A percentile compares a stretch with the other conserved stretches of the same genome.
These are phyloP conservation scores for Eupithecia centaureata DNA, from an alignment of 2,888 invertebrate species.

Conservation along the genomic window DNA sequence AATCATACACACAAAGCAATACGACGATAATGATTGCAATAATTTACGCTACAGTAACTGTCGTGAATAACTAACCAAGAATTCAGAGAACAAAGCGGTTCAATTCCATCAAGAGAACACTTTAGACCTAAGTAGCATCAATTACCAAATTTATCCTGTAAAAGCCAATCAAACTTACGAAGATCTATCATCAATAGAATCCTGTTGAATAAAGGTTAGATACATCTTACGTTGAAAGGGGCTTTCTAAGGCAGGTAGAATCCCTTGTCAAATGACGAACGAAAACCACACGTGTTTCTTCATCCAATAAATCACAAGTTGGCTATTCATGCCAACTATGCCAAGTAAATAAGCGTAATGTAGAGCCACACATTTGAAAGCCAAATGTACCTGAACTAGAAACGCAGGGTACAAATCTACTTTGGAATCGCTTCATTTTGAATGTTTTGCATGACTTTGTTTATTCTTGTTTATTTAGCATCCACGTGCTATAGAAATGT, in stretches of 20 bases:
- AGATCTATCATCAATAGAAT: slow-evolving; percentile 61
- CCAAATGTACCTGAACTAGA: slow-evolving; percentile 34
- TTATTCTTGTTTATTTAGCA: background rate
- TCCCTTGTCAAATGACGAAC: slow-evolving; percentile 70
- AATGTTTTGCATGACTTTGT: background rate
- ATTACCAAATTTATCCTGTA: slow-evolving; percentile 45
- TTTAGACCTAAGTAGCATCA: slow-evolving; percentile 22
- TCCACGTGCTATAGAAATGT: slow-evolving; percentile 6
- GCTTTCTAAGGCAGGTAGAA: slow-evolving; percentile 76
- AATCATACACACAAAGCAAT: slow-evolving; percentile 8
- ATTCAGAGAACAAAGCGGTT: slow-evolving; percentile 23
- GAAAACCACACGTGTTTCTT: slow-evolving; percentile 68
- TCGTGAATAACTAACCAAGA: background rate
- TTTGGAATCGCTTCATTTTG: background rate
- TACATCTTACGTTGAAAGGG: slow-evolving; percentile 57
- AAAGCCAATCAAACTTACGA: slow-evolving; percentile 63
- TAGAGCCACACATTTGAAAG: slow-evolving; percentile 33
- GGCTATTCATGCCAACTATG: slow-evolving; percentile 54
- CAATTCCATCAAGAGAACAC: slow-evolving; percentile 27
- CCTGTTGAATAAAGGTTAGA: slow-evolving; percentile 70
- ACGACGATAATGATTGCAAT: background rate
- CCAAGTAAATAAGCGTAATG: slow-evolving; percentile 42
- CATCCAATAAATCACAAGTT: slow-evolving; percentile 70
- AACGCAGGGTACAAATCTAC: slow-evolving; percentile 7
- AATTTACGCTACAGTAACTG: slow-evolving; percentile 8